Evolutionary conservation across 2,888 invertebrate species (phyloP), one percentile per base, ranked within the genome.

Genomic region (Pogonocherus hispidulus): DNA sequence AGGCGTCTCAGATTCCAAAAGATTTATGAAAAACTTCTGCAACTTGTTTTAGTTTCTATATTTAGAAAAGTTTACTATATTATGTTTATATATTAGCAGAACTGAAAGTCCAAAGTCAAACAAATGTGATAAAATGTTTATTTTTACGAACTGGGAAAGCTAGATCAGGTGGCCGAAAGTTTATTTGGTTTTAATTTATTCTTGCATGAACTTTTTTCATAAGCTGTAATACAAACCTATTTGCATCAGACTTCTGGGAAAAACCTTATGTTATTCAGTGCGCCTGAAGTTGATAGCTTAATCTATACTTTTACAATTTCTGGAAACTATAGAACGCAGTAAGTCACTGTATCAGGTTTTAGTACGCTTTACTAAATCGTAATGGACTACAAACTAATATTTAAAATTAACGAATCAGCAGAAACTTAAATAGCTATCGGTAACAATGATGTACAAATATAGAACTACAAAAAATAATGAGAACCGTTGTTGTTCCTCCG

Each of bases 161-260:
- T 60, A 62, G 66, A 71, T 71, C 71, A 71, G 71, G 71, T 71
- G 71, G 69, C 65, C 52, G 49, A 54, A 64, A 66, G 69, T 72
- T 72, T 72, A 69, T 72, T 72, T 72, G 68, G 66, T 63, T 71
- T 71, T 66, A 64, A 71, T 71, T 71, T 71, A 71, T 71, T 71
- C 67, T 66, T 47, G 71, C 70, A 64, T 54, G 59, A 54, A 66
- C 62, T 64, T 69, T 67, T 60, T 59, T 66, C 57, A 66, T 62
- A 56, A n/a, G 9, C 41, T 22, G 20, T 22, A n/a, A 56, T 41
- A 56, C 22, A 35, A 41, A 41, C 32, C 20, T 37, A 44, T 37
- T 56, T 56, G 56, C 56, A 56, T 56, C 19, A 20, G 20, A 14
- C 41, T 56, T 56, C 56, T 11, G 5, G 19, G 56, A 56, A 56